phyloP scores from a whole-genome alignment of 2,888 invertebrate species.

The Drosophila mayaguana region DNA sequence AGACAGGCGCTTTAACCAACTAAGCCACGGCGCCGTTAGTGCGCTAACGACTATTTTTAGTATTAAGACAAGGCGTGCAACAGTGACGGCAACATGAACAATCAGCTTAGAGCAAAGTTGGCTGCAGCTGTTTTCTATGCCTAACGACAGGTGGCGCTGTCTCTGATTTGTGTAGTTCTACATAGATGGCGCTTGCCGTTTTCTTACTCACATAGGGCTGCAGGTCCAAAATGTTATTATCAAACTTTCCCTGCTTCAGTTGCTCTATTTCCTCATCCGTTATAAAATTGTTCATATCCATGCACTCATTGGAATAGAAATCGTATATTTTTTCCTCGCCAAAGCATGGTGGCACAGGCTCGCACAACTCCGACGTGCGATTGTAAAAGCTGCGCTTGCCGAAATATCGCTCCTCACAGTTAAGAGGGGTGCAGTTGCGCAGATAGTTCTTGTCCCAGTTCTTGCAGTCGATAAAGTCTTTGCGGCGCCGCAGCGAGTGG shows the following conservation, averaged over 20 bases:
- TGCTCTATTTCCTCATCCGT: conserved; percentile 63
- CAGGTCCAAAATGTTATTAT: conserved; percentile 51
- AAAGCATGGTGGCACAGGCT: conserved; percentile 51
- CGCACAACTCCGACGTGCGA: conserved; percentile 70
- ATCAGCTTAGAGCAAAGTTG: background rate
- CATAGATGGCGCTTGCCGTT: conserved; percentile 37
- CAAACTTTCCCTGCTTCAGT: conserved; percentile 54
- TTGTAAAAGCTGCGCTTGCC: conserved; percentile 86
- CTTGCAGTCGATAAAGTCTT: conserved; percentile 67
- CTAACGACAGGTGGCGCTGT: conserved; percentile 20
- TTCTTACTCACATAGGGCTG: conserved; percentile 20
- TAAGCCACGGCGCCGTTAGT: conserved; percentile 84
- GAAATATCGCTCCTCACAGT: conserved; percentile 87
- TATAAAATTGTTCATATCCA: conserved; percentile 53
- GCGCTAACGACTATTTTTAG: rapidly evolving
- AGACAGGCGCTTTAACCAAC: conserved; percentile 86
- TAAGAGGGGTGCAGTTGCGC: conserved; percentile 86
- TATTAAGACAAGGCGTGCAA: conserved; percentile 3
- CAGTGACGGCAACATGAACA: background rate
- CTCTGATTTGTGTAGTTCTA: background rate
- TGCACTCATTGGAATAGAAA: conserved; percentile 64
- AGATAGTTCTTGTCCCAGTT: conserved; percentile 86
- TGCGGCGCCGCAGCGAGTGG: conserved; percentile 60
- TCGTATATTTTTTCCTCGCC: conserved; percentile 51
- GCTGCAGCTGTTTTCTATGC: background rate